These are phyloP conservation scores for Potamarius usumacintae DNA, from an alignment of 2,113 vertebrate species.

Conservation along the genomic window DNA sequence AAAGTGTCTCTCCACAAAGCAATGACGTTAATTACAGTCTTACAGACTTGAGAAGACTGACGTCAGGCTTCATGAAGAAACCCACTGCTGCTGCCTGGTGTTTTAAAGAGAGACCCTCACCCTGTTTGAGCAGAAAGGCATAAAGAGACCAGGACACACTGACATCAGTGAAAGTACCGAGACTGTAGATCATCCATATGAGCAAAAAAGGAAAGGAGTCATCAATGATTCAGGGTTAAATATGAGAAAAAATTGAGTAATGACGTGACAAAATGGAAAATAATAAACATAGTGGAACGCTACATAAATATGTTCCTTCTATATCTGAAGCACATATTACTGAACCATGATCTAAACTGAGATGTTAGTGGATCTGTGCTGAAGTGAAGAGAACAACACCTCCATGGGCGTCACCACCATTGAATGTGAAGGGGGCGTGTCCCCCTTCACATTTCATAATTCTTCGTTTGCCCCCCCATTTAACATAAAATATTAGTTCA, in stretches of 20 bases:
- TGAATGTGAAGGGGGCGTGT: too few relatives aligned
- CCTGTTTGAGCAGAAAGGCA: not conserved
- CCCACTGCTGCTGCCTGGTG: not conserved
- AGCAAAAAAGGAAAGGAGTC: not conserved
- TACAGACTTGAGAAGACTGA: not conserved
- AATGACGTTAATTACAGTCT: not conserved
- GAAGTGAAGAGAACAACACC: not conserved
- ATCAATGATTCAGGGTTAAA: not conserved
- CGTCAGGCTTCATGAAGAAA: not conserved
- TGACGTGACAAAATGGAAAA: too few relatives aligned
- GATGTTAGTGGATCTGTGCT: not conserved
- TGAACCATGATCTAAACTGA: not conserved
- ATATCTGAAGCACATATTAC: not conserved
- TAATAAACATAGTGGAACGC: too few relatives aligned
- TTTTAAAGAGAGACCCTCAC: not conserved
- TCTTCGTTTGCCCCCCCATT: too few relatives aligned
- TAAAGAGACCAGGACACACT: not conserved
- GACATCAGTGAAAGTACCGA: not conserved
- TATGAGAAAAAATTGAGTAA: not conserved
- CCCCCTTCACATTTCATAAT: too few relatives aligned
- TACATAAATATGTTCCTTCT: too few relatives aligned
- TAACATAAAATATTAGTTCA: too few relatives aligned
- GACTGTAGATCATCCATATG: not conserved
- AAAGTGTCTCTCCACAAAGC: slow-evolving; percentile 6
- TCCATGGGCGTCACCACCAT: too few relatives aligned